Evolutionary conservation across 2,113 vertebrate species (phyloP), one percentile per base, ranked within the genome.

Genomic region (Aptenodytes forsteri): DNA sequence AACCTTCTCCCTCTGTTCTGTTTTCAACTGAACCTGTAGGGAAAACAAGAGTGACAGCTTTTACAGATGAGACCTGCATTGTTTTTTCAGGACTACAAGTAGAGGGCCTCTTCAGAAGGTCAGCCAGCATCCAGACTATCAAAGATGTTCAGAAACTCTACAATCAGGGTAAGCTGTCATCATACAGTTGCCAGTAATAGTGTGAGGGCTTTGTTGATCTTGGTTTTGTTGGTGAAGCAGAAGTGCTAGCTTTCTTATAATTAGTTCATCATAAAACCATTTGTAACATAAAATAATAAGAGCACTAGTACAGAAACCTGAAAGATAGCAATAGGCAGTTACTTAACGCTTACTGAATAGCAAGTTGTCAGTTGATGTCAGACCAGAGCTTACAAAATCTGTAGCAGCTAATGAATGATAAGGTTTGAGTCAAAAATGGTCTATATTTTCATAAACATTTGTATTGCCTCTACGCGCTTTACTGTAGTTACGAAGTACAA

Each of bases 21-120:
- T 61, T 79, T 86, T 47, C 66, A 42, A n/a, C 38, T 66, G 42
- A 83, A 70, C 26, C 56, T 59, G 2, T 14, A 64, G 29, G 52
- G 34, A 42, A 65, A 86, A 47, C 5, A 49, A 46, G 13, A 66
- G 30, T 36, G 47, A 27, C 5, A 61, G 34, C 26, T 77, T 89
- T 76, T 55, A 40, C 30, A 58, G 52, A 44, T 30, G 15, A 78
- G 46, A 71, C 61, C 46, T 67, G 26, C 46, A 5, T 72, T 92
- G 25, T 61, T 77, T 87, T 90, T 56, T 26, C 95, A 99, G 99
- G 99, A 34, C 98, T 99, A 25, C 97, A 19, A 90, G 98, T 99
- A 0, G 98, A 99, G 94, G 99, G 99, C 5, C 97, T 99, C 88
- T 99, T 99, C 98, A 98, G 99, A 89, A 98, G 98, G 54, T 99